A percentile compares a stretch with the other conserved stretches of the same genome.
phyloP scores from a whole-genome alignment of 2,888 invertebrate species.

The Oscheius sp. region DNA sequence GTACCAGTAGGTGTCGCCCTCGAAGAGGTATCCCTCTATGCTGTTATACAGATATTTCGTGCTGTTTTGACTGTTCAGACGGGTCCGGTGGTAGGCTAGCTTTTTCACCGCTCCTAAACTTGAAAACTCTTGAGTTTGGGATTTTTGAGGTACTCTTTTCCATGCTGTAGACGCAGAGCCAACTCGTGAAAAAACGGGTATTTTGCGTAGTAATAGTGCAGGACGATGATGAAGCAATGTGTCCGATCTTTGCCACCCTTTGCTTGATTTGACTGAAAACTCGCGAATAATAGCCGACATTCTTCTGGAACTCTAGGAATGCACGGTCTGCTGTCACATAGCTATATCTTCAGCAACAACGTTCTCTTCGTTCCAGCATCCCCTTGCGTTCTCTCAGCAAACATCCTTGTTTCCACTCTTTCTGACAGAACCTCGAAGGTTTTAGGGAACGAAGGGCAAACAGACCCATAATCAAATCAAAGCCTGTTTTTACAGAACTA shows the following conservation, averaged over 20 bases:
- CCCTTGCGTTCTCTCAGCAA: too few species aligned
- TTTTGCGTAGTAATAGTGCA: slow-evolving; percentile 14
- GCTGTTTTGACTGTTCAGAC: slow-evolving; percentile 14
- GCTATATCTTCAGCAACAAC: too few species aligned
- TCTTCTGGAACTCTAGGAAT: slow-evolving; percentile 10
- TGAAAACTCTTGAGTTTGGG: background rate
- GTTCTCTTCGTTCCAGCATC: too few species aligned
- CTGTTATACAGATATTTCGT: slow-evolving; percentile 10
- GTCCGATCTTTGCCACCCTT: background rate
- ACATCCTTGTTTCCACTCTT: too few species aligned
- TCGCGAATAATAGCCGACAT: slow-evolving; percentile 28
- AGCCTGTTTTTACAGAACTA: too few species aligned
- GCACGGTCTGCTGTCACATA: background rate
- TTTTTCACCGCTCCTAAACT: slow-evolving; percentile 8
- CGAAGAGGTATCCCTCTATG: background rate
- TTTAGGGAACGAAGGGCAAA: too few species aligned
- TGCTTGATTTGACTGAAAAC: slow-evolving; percentile 7
- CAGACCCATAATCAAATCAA: too few species aligned
- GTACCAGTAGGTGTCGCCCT: slow-evolving; percentile 8
- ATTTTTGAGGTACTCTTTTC: background rate
- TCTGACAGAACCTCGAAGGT: too few species aligned
- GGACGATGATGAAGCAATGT: slow-evolving; percentile 9
- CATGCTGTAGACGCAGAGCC: background rate
- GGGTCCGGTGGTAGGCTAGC: slow-evolving; percentile 3
- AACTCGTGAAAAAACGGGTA: slow-evolving; percentile 1